Conservation (phyloP, 2,113 vertebrate genomes). For the Cyprinodon variegatus region DNA sequence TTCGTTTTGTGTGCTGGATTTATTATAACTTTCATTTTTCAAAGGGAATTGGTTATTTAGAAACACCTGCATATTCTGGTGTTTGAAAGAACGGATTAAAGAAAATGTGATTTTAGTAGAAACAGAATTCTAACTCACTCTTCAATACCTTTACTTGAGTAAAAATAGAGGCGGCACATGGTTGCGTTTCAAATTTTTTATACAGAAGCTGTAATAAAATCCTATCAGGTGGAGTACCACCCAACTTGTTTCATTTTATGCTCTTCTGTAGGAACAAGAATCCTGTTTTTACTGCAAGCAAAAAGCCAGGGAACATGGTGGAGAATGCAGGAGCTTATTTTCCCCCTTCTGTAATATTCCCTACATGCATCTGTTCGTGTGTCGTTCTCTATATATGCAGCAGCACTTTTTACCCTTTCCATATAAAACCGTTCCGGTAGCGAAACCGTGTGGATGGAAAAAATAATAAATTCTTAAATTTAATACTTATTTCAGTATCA, state of each 20-base stretch:
- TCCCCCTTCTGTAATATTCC: conserved; percentile 19
- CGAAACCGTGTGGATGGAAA: not conserved
- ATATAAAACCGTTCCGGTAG: not conserved
- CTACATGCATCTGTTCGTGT: conserved; percentile 8
- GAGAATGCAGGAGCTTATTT: conserved; percentile 16
- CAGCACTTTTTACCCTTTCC: not conserved
- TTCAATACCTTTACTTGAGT: too few species aligned
- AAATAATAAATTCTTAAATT: too few species aligned
- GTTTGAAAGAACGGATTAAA: not conserved
- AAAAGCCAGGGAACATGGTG: conserved; percentile 6
- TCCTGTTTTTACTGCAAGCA: conserved; percentile 1
- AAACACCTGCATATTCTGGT: not conserved
- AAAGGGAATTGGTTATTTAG: not conserved
- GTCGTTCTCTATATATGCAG: not conserved
- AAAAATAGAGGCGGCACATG: not conserved
- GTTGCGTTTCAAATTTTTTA: not conserved
- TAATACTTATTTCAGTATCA: not conserved
- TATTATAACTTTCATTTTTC: not conserved
- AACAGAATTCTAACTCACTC: too few species aligned
- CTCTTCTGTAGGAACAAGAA: not conserved
- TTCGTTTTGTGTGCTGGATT: not conserved
- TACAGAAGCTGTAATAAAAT: conserved; percentile 4
- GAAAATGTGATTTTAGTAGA: not conserved
- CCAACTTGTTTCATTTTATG: not conserved
- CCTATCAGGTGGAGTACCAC: conserved; percentile 2